Percentiles rank a stretch among this genome's conserved stretches.
These are phyloP conservation scores for Phoxinus dragarum DNA, from an alignment of 2,797 vertebrate species.

Conservation along the genomic window DNA sequence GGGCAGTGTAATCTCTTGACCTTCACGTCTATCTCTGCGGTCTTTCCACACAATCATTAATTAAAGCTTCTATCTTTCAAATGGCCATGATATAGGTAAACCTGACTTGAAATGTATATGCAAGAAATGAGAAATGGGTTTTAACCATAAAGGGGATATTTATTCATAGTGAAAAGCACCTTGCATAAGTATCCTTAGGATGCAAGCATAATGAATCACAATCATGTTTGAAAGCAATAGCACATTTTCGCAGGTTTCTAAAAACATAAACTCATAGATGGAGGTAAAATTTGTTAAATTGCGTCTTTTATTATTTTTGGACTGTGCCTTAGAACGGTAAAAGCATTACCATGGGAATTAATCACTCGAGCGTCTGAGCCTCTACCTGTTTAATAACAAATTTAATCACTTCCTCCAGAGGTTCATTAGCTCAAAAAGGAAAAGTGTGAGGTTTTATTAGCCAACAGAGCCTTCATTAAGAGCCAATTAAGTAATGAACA, in stretches of 20 bases:
- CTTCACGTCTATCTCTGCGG: constrained; percentile 44
- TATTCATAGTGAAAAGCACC: neutral
- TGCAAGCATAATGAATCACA: neutral
- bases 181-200: neutral
- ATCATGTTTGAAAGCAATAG: neutral
- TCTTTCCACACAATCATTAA: constrained; percentile 51
- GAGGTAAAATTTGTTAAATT: constrained; percentile 65
- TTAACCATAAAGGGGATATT: neutral
- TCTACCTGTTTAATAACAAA: constrained; percentile 79
- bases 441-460: constrained; percentile 74
- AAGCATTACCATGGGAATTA: constrained; percentile 67
- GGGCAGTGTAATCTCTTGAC: constrained; percentile 57
- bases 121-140: constrained; percentile 7
- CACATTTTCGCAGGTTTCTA: neutral
- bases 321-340: constrained; percentile 54
- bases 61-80: constrained; percentile 39
- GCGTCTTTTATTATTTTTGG: constrained; percentile 62
- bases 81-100: constrained; percentile 22
- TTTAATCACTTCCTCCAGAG: constrained; percentile 74
- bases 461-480: constrained; percentile 73
- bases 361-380: constrained; percentile 67
- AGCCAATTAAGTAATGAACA: constrained; percentile 73
- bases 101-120: constrained; percentile 14
- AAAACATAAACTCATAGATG: constrained; percentile 4
- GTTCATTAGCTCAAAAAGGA: constrained; percentile 73